Conservation (phyloP, 1,140 invertebrate genomes). For the Diorhabda carinulata region DNA sequence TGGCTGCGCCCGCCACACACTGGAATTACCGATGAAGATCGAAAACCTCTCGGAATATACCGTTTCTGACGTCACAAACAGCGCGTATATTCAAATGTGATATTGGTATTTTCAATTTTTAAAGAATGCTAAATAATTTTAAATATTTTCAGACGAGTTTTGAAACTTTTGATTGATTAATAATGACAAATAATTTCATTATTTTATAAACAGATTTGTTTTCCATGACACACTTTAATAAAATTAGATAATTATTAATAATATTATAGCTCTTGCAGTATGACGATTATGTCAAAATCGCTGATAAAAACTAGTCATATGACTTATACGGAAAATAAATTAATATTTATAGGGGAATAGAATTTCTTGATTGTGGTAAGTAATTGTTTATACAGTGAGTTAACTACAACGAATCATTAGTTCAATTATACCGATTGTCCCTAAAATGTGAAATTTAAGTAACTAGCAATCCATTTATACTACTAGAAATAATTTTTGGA, state of each 20-base stretch:
- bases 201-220: conserved; percentile 23
- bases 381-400: too few relatives aligned
- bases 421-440: too few relatives aligned
- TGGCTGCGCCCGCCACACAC: conserved; percentile 56
- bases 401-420: too few relatives aligned
- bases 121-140: neutral
- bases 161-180: conserved; percentile 18
- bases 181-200: conserved; percentile 21
- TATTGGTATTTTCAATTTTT: neutral
- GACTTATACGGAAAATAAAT: too few relatives aligned
- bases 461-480: too few relatives aligned
- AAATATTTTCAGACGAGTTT: conserved; percentile 7
- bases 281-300: too few relatives aligned
- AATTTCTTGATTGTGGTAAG: too few relatives aligned
- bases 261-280: too few relatives aligned
- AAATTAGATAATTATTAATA: neutral
- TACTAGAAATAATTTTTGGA: too few relatives aligned
- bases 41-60: conserved; percentile 13
- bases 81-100: conserved; percentile 17
- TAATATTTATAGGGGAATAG: too few relatives aligned
- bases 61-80: conserved; percentile 16
- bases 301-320: too few relatives aligned
- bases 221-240: conserved; percentile 14
- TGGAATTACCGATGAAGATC: conserved; percentile 13
- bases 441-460: too few relatives aligned